Evolutionary conservation across 2,888 invertebrate genomes (phyloP).

Genomic region (Argyresthia albistria): DNA sequence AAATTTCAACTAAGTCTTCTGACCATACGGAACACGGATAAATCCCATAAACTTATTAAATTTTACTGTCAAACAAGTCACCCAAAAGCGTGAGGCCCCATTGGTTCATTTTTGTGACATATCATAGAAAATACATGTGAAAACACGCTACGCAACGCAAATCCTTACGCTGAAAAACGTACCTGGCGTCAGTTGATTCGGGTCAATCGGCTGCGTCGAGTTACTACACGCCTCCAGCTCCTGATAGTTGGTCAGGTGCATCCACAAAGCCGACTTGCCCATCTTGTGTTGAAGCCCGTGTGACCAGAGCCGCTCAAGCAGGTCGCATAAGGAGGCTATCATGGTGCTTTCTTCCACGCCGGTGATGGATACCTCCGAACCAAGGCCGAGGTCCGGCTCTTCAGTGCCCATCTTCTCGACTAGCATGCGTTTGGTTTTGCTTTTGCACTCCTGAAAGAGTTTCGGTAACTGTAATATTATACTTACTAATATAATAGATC

Average conservation of each 20-base stretch:
- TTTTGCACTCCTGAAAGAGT: constrained; percentile 83
- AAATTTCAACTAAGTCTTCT: no score
- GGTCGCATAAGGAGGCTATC: constrained; percentile 97
- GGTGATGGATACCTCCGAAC: constrained; percentile 79
- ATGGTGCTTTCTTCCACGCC: constrained; percentile 97
- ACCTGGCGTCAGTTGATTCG: constrained; percentile 70
- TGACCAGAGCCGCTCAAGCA: constrained; percentile 97
- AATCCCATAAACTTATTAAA: no score
- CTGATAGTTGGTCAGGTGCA: constrained; percentile 91
- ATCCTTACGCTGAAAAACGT: constrained; percentile 13
- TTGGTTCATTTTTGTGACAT: no score
- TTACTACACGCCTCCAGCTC: constrained; percentile 81
- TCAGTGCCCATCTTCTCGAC: constrained; percentile 99
- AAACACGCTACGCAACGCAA: no score
- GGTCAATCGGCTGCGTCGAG: constrained; percentile 64
- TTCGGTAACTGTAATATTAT: no score
- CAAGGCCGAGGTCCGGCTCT: constrained; percentile 94
- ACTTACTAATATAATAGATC: no score
- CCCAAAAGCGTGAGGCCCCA: no score
- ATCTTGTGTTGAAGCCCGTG: constrained; percentile 96
- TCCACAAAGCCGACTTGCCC: constrained; percentile 98
- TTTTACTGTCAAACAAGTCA: no score
- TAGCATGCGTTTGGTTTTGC: constrained; percentile 97
- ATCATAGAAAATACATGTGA: no score
- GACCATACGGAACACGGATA: no score